Base-by-base conservation (phyloP, 2,888 invertebrate species). In the Dinocampus coccinellae region DNA sequence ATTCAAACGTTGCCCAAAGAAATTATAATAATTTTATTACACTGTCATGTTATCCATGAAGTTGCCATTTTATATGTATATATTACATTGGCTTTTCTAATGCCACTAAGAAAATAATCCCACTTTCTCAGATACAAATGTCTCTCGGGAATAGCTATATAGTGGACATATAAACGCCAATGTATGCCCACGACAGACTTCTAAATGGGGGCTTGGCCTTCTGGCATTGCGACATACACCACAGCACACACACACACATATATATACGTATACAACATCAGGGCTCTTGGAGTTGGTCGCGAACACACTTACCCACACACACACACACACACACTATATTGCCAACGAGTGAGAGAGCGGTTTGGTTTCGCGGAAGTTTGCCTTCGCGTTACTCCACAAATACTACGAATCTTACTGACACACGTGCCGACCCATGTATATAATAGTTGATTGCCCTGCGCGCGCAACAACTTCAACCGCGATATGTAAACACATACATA, bases 131-230 rank as follows among this genome's bases (percentile, higher is more conserved):
- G 16, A 61, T 22, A 20, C 47, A 62, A 11, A 26, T 29, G 13
- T 11, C n/a, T n/a, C n/a, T n/a, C 9, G 22, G 22, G 33, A 52
- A 16, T 29, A 6, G 34, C 24, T 36, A n/a, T 20, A 55, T 33
- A 16, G 33, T 66, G 22, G 61, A 60, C 53, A 33, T 52, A 69
- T 36, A 65, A 64, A 69, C 11, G 33, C 55, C 34, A 34, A 24
- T 70, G 58, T 70, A 20, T n/a, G n/a, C 55, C 70, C 76, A 71
- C 73, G 74, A 75, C 73, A 79, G 79, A 80, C 81, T 82, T 82
- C 77, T 82, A 84, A 83, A 83, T 79, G 83, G 83, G 83, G 83
- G 84, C 82, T 84, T 84, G 85, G 85, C 84, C 85, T 86, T 85
- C 85, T 86, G 81, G 82, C 83, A 81, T 85, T 85, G 85, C 86